Percentiles rank a stretch among this genome's conserved stretches.
Evolutionary conservation across 2,888 invertebrate species (phyloP).

Genomic region (Slavum lentiscoides): DNA sequence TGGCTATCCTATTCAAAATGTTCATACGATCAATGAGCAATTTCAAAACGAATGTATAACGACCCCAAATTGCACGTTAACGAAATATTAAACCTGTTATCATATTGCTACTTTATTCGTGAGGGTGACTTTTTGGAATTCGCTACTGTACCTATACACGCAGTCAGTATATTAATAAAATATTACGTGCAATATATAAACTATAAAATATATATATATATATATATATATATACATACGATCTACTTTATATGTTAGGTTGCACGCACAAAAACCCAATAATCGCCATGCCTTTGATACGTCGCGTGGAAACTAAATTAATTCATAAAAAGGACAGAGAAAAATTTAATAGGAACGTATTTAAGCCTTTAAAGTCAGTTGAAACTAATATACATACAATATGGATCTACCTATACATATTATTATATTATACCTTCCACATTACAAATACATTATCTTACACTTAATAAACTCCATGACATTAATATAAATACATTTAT

Average conservation of each 20-base stretch:
- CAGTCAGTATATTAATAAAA: slow-evolving; percentile 41
- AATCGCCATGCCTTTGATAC: slow-evolving; percentile 38
- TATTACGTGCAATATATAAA: neutral
- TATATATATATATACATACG: neutral
- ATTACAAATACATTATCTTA: too few relatives aligned
- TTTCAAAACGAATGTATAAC: neutral
- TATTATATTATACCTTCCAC: slow-evolving; percentile 6
- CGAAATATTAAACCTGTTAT: neutral
- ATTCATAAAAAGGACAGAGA: slow-evolving; percentile 33
- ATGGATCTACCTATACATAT: neutral
- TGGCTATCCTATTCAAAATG: neutral
- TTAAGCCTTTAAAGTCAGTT: slow-evolving; percentile 27
- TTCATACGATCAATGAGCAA: slow-evolving; percentile 18
- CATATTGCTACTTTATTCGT: neutral
- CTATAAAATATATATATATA: neutral
- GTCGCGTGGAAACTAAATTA: slow-evolving; percentile 37
- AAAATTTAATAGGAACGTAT: slow-evolving; percentile 34
- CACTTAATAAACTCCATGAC: too few relatives aligned
- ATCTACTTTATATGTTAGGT: slow-evolving; percentile 32
- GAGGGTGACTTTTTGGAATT: slow-evolving; percentile 27
- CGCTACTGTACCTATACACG: neutral
- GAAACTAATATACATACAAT: slow-evolving; percentile 13
- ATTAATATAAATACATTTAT: too few relatives aligned
- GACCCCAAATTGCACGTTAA: neutral
- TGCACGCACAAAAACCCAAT: slow-evolving; percentile 34